phyloP scores from a whole-genome alignment of 2,888 invertebrate species.

The Nomada lathburiana region DNA sequence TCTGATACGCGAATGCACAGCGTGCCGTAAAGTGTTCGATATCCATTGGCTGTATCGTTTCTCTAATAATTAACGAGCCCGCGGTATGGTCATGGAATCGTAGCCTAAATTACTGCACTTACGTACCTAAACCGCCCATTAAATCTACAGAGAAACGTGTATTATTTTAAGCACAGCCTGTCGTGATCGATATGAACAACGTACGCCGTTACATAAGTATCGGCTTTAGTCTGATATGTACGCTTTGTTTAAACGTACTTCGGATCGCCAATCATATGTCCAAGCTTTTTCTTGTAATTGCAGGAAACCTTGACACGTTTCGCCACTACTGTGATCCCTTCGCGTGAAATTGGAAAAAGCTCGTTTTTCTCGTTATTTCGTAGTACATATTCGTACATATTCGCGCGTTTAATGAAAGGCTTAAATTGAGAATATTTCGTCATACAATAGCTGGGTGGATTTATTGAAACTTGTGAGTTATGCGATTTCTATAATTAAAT shows the following conservation, averaged over 20 bases:
- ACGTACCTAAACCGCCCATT: conserved; percentile 64
- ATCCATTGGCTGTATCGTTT: conserved; percentile 50
- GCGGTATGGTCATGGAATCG: conserved; percentile 53
- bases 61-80: conserved; percentile 67
- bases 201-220: conserved; percentile 48
- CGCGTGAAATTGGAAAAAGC: too few relatives aligned
- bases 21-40: conserved; percentile 38
- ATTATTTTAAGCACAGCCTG: conserved; percentile 60
- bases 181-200: conserved; percentile 53
- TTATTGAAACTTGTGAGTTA: too few relatives aligned
- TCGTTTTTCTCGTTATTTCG: not conserved
- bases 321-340: too few relatives aligned
- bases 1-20: conserved; percentile 20
- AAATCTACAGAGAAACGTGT: conserved; percentile 57
- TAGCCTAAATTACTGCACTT: conserved; percentile 62
- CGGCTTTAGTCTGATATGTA: conserved; percentile 44
- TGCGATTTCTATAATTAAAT: too few relatives aligned
- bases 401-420: not conserved
- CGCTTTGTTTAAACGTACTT: conserved; percentile 38
- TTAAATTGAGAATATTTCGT: too few relatives aligned
- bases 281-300: conserved; percentile 1
- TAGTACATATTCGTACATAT: not conserved
- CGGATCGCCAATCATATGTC: conserved; percentile 6
- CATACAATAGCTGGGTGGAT: too few relatives aligned
- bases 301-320: not conserved